Conservation (phyloP, 2,888 invertebrate species). For the Amblyjoppa fuscipennis region DNA sequence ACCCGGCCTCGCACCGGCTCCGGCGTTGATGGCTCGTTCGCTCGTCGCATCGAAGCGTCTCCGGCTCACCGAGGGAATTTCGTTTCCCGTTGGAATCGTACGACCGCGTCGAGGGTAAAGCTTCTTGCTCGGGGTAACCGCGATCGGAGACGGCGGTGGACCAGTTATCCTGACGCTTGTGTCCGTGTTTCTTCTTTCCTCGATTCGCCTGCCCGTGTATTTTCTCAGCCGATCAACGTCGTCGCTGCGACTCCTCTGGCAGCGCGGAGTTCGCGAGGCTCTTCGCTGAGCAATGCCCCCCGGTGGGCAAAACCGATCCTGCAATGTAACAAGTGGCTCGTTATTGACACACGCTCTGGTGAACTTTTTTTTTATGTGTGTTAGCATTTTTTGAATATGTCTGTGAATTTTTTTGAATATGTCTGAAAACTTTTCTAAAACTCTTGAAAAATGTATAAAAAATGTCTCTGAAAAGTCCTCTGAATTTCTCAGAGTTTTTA, state of each 20-base stretch:
- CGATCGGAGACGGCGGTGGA: constrained; percentile 28
- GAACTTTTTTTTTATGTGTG: too few species aligned
- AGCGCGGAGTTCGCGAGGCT: constrained; percentile 78
- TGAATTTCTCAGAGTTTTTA: too few species aligned
- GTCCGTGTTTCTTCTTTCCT: constrained; percentile 80
- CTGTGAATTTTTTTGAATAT: too few species aligned
- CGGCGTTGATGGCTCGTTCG: not conserved
- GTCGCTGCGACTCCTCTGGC: constrained; percentile 80
- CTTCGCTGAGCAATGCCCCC: constrained; percentile 78
- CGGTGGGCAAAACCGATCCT: constrained; percentile 74
- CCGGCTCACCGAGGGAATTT: not conserved
- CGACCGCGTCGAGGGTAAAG: not conserved
- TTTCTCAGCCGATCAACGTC: constrained; percentile 81
- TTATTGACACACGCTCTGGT: too few species aligned
- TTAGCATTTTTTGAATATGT: too few species aligned
- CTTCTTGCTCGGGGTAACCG: not conserved
- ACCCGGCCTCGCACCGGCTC: constrained; percentile 55
- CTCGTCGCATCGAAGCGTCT: constrained; percentile 6
- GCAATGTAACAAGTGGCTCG: not conserved
- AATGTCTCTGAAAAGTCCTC: too few species aligned
- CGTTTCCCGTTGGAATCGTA: constrained; percentile 9
- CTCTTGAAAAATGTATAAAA: too few species aligned
- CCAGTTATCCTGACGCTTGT: constrained; percentile 63
- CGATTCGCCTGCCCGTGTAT: constrained; percentile 79
- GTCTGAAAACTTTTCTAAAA: too few species aligned